Percentiles rank a stretch among this genome's conserved stretches.
phyloP scores from a whole-genome alignment of 2,888 invertebrate genomes.

The Phrixothrix hirtus region DNA sequence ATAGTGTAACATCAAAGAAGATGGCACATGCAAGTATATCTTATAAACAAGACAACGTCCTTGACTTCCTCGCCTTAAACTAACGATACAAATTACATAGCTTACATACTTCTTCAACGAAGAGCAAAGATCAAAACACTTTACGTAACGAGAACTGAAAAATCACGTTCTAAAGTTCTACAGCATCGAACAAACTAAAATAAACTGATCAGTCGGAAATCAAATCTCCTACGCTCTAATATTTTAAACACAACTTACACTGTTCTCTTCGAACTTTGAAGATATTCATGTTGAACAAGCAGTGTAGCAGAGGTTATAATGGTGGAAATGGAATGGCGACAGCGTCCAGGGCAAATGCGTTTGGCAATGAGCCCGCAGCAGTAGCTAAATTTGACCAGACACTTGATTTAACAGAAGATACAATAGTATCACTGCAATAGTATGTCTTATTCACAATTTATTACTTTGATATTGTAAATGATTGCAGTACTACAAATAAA shows the following conservation, averaged over 20 bases:
- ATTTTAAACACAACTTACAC: slow-evolving; percentile 36
- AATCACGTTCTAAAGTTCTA: slow-evolving; percentile 3
- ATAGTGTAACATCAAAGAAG: no score
- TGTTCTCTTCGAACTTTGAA: slow-evolving; percentile 41
- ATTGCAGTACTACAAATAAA: no score
- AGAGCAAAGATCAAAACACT: slow-evolving; percentile 16
- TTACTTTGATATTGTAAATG: no score
- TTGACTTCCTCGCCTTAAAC: background rate
- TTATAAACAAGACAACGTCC: background rate
- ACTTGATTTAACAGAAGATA: slow-evolving; percentile 6
- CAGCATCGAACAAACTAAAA: slow-evolving; percentile 14
- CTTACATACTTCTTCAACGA: slow-evolving; percentile 21
- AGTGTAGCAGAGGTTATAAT: slow-evolving; percentile 31
- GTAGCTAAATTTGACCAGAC: slow-evolving; percentile 40
- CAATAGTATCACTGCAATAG: background rate
- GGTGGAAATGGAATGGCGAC: slow-evolving; percentile 33
- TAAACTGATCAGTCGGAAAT: slow-evolving; percentile 19
- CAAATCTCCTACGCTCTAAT: slow-evolving; percentile 21
- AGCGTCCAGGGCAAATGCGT: slow-evolving; percentile 32
- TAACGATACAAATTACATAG: background rate
- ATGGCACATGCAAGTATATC: background rate
- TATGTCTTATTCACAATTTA: background rate
- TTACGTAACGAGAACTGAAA: slow-evolving; percentile 13
- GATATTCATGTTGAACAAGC: slow-evolving; percentile 36
- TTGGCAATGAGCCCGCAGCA: slow-evolving; percentile 40